Evolutionary conservation across 2,888 invertebrate species (phyloP).

Genomic region (Agriotes lineatus): DNA sequence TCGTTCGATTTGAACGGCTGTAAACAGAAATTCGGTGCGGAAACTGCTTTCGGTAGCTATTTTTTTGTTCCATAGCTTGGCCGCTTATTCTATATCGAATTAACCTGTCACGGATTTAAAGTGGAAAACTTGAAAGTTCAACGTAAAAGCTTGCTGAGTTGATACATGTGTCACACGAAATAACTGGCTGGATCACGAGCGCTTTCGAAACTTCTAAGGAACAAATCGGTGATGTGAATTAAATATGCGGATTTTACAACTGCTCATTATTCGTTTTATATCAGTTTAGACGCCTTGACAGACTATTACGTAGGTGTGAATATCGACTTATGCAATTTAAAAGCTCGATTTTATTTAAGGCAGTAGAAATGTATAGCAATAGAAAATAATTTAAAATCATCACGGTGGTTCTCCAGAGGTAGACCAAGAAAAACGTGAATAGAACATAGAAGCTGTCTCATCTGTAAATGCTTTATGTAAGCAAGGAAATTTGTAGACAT

Average conservation of each 20-base stretch:
- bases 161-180: conserved; percentile 19
- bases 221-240: conserved; percentile 5
- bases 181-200: conserved; percentile 6
- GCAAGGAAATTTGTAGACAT: background rate
- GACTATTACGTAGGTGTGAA: background rate
- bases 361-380: too few species aligned
- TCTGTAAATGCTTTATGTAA: too few species aligned
- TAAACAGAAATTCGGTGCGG: too few species aligned
- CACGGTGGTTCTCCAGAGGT: too few species aligned
- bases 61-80: background rate
- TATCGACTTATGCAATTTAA: too few species aligned
- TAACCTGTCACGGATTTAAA: conserved; percentile 11
- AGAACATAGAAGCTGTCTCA: too few species aligned
- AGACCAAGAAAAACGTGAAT: too few species aligned
- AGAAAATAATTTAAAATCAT: too few species aligned
- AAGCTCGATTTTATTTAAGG: too few species aligned
- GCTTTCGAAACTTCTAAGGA: conserved; percentile 13
- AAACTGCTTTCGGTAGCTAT: too few species aligned
- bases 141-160: conserved; percentile 4
- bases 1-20: too few species aligned
- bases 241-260: background rate
- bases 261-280: background rate
- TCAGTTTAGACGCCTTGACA: background rate
- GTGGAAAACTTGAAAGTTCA: conserved; percentile 12
- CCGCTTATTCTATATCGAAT: conserved; percentile 5